Conservation (phyloP, 1,140 invertebrate species). For the Drosophila kurseongensis region DNA sequence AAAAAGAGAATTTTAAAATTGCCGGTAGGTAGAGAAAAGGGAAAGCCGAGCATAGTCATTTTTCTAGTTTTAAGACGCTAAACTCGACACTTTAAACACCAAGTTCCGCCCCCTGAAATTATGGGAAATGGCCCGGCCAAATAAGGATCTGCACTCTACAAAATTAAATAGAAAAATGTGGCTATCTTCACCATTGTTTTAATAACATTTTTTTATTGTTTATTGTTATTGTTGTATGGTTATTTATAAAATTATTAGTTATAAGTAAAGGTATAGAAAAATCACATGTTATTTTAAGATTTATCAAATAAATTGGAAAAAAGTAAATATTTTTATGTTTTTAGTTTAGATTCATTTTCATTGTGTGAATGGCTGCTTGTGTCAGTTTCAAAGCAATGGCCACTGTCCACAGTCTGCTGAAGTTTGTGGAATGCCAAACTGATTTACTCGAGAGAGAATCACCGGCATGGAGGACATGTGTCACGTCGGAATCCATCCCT, state of each 20-base stretch:
- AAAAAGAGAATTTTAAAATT: slow-evolving; percentile 62
- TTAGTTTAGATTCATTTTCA: not conserved
- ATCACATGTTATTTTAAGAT: no score
- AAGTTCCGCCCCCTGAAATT: slow-evolving; percentile 32
- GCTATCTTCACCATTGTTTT: no score
- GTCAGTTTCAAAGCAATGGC: slow-evolving; percentile 36
- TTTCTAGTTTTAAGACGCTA: slow-evolving; percentile 67
- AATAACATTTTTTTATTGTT: no score
- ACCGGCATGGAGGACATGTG: slow-evolving; percentile 40
- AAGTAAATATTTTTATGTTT: no score
- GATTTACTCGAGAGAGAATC: slow-evolving; percentile 56
- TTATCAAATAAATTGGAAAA: no score
- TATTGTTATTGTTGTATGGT: no score
- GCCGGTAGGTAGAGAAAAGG: slow-evolving; percentile 29
- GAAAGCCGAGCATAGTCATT: slow-evolving; percentile 50
- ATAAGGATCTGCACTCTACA: not conserved
- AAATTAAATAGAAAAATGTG: no score
- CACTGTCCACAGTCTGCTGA: slow-evolving; percentile 28
- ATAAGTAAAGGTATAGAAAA: no score
- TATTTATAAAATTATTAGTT: no score
- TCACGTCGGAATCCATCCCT: slow-evolving; percentile 49
- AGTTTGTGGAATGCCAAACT: slow-evolving; percentile 68
- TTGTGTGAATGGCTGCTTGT: not conserved
- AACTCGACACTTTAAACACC: slow-evolving; percentile 81
- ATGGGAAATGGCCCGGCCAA: slow-evolving; percentile 3